phyloP scores from a whole-genome alignment of 2,888 invertebrate species.

The Phalera bucephala region DNA sequence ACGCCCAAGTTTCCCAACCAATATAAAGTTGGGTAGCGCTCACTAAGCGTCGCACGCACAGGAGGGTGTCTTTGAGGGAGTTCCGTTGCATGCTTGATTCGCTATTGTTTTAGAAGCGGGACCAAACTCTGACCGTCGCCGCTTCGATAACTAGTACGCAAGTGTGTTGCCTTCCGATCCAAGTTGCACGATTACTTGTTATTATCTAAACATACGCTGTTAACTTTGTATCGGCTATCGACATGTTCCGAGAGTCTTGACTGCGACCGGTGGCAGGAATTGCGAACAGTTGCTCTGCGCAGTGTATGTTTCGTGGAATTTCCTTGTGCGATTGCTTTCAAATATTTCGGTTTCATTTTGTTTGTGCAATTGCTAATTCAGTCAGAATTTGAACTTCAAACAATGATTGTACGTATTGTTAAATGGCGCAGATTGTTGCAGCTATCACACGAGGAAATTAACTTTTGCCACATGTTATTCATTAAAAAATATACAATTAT shows the following conservation, averaged over 20 bases:
- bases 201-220: conserved; percentile 66
- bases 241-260: conserved; percentile 47
- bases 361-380: conserved; percentile 26
- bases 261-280: conserved; percentile 44
- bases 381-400: no score
- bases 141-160: conserved; percentile 55
- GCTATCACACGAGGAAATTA: no score
- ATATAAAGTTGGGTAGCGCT: conserved; percentile 75
- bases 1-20: conserved; percentile 73
- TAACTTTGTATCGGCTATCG: conserved; percentile 63
- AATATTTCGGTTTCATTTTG: conserved; percentile 25
- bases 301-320: conserved; percentile 34
- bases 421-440: no score
- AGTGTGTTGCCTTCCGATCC: conserved; percentile 58
- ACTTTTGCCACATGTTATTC: no score
- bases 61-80: conserved; percentile 75
- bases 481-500: no score
- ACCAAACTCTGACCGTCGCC: conserved; percentile 68
- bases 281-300: conserved; percentile 37
- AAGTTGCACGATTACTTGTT: conserved; percentile 70
- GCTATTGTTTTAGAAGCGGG: conserved; percentile 73
- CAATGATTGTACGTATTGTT: no score
- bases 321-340: conserved; percentile 36
- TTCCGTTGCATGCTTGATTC: conserved; percentile 80
- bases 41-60: conserved; percentile 75